These are phyloP conservation scores for Aphelinus atriplicis DNA, from an alignment of 1,140 invertebrate genomes.

Conservation along the genomic window DNA sequence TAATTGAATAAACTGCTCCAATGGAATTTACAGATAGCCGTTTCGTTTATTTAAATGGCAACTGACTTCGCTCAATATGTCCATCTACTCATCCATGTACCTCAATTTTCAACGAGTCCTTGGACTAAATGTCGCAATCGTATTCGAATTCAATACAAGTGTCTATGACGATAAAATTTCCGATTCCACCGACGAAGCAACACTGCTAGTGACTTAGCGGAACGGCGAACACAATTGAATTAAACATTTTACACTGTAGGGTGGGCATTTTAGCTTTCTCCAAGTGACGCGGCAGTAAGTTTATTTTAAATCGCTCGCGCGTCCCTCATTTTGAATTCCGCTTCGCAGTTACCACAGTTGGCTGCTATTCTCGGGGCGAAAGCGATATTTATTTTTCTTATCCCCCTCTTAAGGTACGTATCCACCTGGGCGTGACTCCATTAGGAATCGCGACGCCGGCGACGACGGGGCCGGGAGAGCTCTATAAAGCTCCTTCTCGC, in stretches of 20 bases:
- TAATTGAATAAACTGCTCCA: too few relatives aligned
- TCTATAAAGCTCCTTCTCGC: constrained; percentile 43
- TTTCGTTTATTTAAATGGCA: too few relatives aligned
- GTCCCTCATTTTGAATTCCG: constrained; percentile 28
- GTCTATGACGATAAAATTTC: background rate
- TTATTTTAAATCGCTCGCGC: constrained; percentile 16
- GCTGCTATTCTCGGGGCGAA: constrained; percentile 27
- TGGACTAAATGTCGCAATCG: too few relatives aligned
- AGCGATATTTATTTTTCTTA: constrained; percentile 41
- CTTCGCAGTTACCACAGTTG: constrained; percentile 1
- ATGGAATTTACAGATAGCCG: too few relatives aligned
- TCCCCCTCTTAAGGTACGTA: constrained; percentile 35
- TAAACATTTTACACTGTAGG: constrained; percentile 3
- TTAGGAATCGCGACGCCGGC: constrained; percentile 46
- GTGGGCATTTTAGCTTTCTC: constrained; percentile 3
- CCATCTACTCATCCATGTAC: too few relatives aligned
- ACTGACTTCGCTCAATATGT: too few relatives aligned
- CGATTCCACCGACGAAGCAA: too few relatives aligned
- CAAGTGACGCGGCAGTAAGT: constrained; percentile 2
- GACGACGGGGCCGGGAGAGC: background rate
- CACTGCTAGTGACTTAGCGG: background rate
- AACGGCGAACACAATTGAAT: constrained; percentile 8
- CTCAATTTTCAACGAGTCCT: too few relatives aligned
- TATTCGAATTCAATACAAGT: background rate
- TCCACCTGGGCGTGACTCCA: constrained; percentile 45